Base-by-base conservation (phyloP, 2,797 vertebrate species). In the Morelia viridis region DNA sequence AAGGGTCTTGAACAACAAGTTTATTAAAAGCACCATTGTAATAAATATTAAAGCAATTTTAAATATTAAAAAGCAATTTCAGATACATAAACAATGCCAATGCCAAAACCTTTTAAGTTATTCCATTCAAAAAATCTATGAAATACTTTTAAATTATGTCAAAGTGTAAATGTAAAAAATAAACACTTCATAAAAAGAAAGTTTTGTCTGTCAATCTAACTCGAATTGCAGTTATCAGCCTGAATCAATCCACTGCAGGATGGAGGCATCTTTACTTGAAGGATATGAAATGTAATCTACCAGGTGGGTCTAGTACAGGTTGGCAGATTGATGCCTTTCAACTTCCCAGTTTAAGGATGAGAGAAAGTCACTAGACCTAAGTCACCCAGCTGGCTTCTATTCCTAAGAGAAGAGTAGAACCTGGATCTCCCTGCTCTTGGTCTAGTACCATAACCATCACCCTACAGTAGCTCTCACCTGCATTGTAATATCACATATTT, bases 21-120 rank as follows among this genome's bases (percentile, higher is more conserved):
- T 92, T 90, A 28, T 22, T 0, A 92, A 93, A 94, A 90, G 85
- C 68, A 92, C 26, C 8, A 1, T 2, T 4, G 95, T 95, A 95
- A 96, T 96, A 93, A 95, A 64, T 90, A 93, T 83, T 83, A 41
- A 80, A 89, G 56, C n/a, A 41, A 0, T 88, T 64, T 93, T 96
- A 94, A 97, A 97, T 96, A 96, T 96, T 97, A 94, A 97, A 95
- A 62, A 26, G 85, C 88, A 94, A 93, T 80, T 90, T 88, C 56
- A 61, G 1, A 2, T 93, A 94, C 91, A 96, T 91, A 92, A 95
- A 95, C 58, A 0, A 4, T 93, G 90, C 84, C 83, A 91, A 93
- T 96, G 89, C 91, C 62, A 91, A 46, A 95, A 65, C 31, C 15
- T 91, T 95, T 94, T 1, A 84, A 53, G 89, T 17, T 1, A 4